Percentiles rank a stretch among this genome's conserved stretches.
Conservation (phyloP, 2,797 vertebrate genomes). For the Otus scops region DNA sequence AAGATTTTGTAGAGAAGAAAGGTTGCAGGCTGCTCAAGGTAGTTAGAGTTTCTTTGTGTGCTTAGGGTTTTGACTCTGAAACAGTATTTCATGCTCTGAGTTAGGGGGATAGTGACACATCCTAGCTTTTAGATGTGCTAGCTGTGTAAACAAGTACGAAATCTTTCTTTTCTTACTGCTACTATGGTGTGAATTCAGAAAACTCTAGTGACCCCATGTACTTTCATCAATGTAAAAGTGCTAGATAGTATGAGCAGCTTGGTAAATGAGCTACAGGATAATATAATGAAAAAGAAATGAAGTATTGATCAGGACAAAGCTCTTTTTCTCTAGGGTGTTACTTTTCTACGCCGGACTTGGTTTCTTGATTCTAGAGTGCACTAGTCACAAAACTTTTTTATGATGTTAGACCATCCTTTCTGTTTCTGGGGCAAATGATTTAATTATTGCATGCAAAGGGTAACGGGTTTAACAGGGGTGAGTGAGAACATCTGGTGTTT, state of each 20-base stretch:
- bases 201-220: not conserved
- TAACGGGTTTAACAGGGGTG: not conserved
- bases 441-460: not conserved
- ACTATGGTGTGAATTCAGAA: not conserved
- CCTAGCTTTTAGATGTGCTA: not conserved
- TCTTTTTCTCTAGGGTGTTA: not conserved
- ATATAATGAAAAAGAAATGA: not conserved
- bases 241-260: not conserved
- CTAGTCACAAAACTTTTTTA: not conserved
- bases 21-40: rapidly evolving
- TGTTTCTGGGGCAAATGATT: not conserved
- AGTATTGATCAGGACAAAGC: not conserved
- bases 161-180: not conserved
- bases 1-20: not conserved
- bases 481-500: not conserved
- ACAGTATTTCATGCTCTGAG: not conserved
- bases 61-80: not conserved
- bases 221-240: not conserved
- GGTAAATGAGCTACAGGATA: not conserved
- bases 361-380: not conserved
- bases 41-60: rapidly evolving
- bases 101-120: not conserved
- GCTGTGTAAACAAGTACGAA: not conserved
- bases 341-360: not conserved
- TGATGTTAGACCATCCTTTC: not conserved